Percentiles rank a stretch among this genome's conserved stretches.
Conservation (phyloP, 2,113 vertebrate species). For the Megaptera novaeangliae region DNA sequence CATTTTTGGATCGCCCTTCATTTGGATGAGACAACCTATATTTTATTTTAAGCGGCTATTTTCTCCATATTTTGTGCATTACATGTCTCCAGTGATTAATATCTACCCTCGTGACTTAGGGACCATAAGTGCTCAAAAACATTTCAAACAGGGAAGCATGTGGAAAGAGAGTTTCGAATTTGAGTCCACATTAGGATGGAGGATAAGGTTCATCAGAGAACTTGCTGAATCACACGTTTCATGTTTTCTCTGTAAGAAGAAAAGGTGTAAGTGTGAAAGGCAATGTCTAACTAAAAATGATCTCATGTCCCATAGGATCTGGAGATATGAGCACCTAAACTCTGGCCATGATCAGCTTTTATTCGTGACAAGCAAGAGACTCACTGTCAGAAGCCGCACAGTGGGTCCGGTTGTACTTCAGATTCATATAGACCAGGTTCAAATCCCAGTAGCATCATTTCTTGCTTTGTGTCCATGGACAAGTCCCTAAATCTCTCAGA, state of each 20-base stretch:
- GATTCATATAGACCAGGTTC: not conserved
- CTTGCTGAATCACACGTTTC: not conserved
- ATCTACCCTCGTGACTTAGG: not conserved
- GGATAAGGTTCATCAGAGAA: not conserved
- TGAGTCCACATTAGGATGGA: not conserved
- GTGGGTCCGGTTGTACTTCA: not conserved
- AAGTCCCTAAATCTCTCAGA: not conserved
- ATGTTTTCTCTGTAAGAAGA: not conserved
- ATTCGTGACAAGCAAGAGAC: not conserved
- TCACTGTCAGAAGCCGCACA: not conserved
- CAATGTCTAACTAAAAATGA: not conserved
- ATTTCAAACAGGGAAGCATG: not conserved
- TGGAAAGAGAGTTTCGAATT: not conserved
- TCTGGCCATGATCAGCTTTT: not conserved
- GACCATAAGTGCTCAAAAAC: not conserved
- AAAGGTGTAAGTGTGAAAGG: not conserved
- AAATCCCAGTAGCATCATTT: not conserved
- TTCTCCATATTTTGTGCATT: conserved; percentile 58
- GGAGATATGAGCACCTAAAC: not conserved
- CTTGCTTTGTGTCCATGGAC: not conserved
- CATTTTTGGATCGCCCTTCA: not conserved
- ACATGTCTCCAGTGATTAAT: conserved; percentile 35
- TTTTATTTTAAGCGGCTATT: conserved; percentile 54
- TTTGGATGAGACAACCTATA: conserved; percentile 27
- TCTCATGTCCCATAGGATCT: not conserved